Evolutionary conservation across 2,113 vertebrate genomes (phyloP).

Genomic region (Vicugna pacos): DNA sequence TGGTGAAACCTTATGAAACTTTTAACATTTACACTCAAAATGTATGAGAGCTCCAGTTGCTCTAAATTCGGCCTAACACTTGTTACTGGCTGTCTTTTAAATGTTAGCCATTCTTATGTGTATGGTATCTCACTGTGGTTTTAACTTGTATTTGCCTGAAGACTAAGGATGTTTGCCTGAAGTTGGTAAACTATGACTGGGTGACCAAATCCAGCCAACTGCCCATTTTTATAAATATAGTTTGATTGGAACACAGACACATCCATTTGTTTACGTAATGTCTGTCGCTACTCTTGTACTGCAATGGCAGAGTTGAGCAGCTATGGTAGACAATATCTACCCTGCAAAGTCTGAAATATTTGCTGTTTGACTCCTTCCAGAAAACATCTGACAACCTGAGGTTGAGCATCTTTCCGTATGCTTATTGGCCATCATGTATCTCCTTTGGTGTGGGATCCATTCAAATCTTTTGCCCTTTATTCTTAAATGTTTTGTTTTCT

Average conservation of each 20-base stretch:
- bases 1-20: neutral
- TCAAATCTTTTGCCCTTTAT: neutral
- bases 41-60: neutral
- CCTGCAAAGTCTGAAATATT: neutral
- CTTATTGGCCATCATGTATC: neutral
- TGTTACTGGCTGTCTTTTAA: neutral
- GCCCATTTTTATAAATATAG: neutral
- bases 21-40: neutral
- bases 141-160: constrained; percentile 8
- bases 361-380: neutral
- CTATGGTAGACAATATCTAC: neutral
- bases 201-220: neutral
- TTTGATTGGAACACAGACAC: neutral
- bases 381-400: neutral
- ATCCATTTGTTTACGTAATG: neutral
- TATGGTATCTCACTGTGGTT: neutral
- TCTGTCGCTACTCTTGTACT: neutral
- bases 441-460: neutral
- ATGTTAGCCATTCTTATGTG: neutral
- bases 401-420: neutral
- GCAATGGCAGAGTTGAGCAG: neutral
- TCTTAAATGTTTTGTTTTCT: neutral
- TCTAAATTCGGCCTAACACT: neutral
- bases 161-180: neutral
- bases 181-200: neutral